Conservation (phyloP, 2,888 invertebrate species). For the Drosophila gaucha region DNA sequence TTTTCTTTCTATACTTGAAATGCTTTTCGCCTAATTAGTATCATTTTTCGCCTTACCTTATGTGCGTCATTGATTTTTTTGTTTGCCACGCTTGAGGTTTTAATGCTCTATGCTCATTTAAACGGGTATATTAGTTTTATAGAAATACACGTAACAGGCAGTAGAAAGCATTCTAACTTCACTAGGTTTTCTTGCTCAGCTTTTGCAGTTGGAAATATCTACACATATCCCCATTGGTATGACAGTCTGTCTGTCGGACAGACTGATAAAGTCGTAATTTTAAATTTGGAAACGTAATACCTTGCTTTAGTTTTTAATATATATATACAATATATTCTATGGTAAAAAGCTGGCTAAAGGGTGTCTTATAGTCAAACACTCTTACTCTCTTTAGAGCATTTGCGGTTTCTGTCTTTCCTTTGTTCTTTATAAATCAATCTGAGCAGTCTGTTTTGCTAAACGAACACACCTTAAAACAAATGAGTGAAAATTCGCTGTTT, state of each 20-base stretch:
- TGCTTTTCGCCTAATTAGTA: conserved; percentile 42
- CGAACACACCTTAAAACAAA: conserved; percentile 22
- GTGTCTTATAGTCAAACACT: background rate
- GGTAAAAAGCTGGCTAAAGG: background rate
- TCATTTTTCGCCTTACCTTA: conserved; percentile 26
- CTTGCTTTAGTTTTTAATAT: too few relatives aligned
- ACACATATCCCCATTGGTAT: too few relatives aligned
- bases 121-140: conserved; percentile 7
- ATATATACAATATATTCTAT: too few relatives aligned
- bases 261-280: background rate
- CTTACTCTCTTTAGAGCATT: background rate
- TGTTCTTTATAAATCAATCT: conserved; percentile 21
- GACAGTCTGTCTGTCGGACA: background rate
- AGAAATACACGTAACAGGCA: background rate
- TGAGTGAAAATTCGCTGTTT: background rate
- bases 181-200: background rate
- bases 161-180: too few relatives aligned
- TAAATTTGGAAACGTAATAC: too few relatives aligned
- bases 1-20: conserved; percentile 34
- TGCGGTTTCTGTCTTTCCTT: conserved; percentile 1
- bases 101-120: conserved; percentile 6
- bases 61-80: conserved; percentile 54
- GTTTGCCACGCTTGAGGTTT: conserved; percentile 9
- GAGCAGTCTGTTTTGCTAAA: conserved; percentile 17
- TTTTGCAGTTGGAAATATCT: too few relatives aligned